A percentile compares a stretch with the other conserved stretches of the same genome.
phyloP scores from a whole-genome alignment of 2,888 invertebrate species.

The Temnothorax unifasciatus region DNA sequence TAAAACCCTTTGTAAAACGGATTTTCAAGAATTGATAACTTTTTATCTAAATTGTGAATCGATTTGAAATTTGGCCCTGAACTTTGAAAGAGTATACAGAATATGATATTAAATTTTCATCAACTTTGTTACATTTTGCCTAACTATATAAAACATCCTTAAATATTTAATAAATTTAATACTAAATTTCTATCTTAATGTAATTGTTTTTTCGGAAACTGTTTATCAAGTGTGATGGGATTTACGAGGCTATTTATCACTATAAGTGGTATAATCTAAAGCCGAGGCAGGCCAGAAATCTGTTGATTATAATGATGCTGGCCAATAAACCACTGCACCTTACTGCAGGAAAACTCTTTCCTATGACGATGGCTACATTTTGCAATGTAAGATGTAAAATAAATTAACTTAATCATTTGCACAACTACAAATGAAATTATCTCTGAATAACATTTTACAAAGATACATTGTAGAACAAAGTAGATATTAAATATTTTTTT shows the following conservation, averaged over 20 bases:
- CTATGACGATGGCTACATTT: slow-evolving; percentile 45
- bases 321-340: slow-evolving; percentile 34
- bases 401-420: not conserved
- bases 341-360: slow-evolving; percentile 49
- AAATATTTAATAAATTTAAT: not conserved
- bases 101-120: no score
- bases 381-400: slow-evolving; percentile 14
- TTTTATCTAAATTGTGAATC: no score
- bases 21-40: no score
- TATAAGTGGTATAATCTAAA: slow-evolving; percentile 32
- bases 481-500: not conserved
- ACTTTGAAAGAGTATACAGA: no score
- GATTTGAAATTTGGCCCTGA: no score
- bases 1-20: no score
- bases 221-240: slow-evolving; percentile 27
- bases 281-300: slow-evolving; percentile 12
- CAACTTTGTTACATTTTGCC: no score
- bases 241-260: slow-evolving; percentile 18
- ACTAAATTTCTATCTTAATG: not conserved
- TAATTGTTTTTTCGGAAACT: not conserved
- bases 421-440: not conserved
- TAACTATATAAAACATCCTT: no score
- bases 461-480: not conserved
- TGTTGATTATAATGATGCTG: slow-evolving; percentile 17
- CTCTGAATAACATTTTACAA: not conserved